Base-by-base conservation (phyloP, 2,113 vertebrate species). In the Poecilia latipinna region DNA sequence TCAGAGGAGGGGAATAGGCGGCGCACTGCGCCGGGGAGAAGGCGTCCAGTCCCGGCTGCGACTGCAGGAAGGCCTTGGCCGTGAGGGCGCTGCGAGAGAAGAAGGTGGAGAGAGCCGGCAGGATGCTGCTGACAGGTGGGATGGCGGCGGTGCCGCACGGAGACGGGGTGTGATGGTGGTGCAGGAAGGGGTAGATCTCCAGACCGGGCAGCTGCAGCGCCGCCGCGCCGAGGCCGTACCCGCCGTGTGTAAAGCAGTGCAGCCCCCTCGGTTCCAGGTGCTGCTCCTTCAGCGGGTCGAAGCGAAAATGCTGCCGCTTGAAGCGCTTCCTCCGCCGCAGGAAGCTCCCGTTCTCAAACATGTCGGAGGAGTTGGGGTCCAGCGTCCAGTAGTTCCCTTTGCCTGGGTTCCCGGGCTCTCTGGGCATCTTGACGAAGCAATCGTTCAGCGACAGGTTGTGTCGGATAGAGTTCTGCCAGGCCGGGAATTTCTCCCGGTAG, bases 341-440 rank as follows among this genome's bases (percentile, higher is more conserved):
- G 42, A 95, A 95, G 66, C 94, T 95, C 39, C 95, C 95, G 83
- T 95, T 95, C 84, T 95, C 94, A 65, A 95, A 95, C 95, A 95
- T 95, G 80, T 95, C 94, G 26, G 94, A 94, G 17, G 95, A 95
- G 86, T 95, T 94, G 8, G 95, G 95, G 44, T 95, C 95, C 76
- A 95, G 91, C 12, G 95, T 95, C 95, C 95, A 95, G 86, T 95
- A 95, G 89, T 95, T 95, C 62, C 95, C 95, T 63, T 95, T 95
- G 0, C 95, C 95, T 0, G 94, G 94, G 82, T 95, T 95, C 0
- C 95, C 95, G 1, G 95, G 94, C 80, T 95, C 95, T 26, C 95
- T 83, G 10, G 95, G 92, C 92, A 95, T 94, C 86, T 95, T 95
- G 17, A 95, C 90, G 51, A 95, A 95, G 80, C 95, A 95, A 90